These are phyloP conservation scores for Kryphioiulus occultus DNA, from an alignment of 2,888 invertebrate species.

Conservation along the genomic window DNA sequence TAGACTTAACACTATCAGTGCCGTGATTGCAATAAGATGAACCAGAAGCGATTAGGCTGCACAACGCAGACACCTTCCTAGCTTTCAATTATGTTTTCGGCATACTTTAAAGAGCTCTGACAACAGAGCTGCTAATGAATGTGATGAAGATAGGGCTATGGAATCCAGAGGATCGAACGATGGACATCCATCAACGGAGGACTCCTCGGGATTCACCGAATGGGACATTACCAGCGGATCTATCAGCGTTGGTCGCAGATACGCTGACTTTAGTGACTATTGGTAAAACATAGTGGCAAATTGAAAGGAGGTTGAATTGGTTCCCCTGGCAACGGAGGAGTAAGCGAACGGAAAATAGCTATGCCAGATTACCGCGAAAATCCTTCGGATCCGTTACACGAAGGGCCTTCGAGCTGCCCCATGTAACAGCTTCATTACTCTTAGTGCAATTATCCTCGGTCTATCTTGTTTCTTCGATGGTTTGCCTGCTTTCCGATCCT, in stretches of 20 bases:
- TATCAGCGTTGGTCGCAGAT: not conserved
- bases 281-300: not conserved
- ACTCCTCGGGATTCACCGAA: not conserved
- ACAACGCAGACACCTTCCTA: not conserved
- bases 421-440: not conserved
- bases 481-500: not conserved
- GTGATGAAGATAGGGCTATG: not conserved
- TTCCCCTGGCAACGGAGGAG: not conserved
- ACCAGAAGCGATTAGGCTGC: constrained; percentile 9
- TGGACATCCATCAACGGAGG: not conserved
- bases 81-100: not conserved
- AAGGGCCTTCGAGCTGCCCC: not conserved
- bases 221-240: not conserved
- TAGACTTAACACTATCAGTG: not conserved
- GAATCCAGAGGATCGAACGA: not conserved
- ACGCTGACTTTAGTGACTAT: not conserved
- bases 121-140: not conserved
- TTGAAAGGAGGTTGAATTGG: not conserved
- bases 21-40: not conserved
- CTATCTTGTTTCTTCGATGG: not conserved
- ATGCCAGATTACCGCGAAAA: not conserved
- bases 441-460: not conserved
- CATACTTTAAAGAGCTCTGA: not conserved
- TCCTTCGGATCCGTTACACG: not conserved
- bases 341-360: not conserved